phyloP scores from a whole-genome alignment of 2,113 vertebrate species.

The Athene noctua region DNA sequence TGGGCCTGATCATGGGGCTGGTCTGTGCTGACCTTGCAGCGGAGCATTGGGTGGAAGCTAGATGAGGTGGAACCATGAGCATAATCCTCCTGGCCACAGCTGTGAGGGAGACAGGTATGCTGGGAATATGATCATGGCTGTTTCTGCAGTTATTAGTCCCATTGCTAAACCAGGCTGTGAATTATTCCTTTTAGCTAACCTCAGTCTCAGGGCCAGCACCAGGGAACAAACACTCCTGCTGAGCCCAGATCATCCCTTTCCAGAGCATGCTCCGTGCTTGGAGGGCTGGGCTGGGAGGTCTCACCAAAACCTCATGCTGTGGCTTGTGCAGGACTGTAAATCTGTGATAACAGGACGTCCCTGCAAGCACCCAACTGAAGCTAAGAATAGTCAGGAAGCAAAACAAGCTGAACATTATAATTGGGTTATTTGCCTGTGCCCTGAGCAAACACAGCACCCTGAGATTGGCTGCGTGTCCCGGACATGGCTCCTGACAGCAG shows the following conservation, averaged over 20 bases:
- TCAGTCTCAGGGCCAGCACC: background rate
- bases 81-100: background rate
- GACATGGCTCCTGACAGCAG: background rate
- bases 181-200: background rate
- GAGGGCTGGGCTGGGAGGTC: background rate
- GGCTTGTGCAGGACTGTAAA: background rate
- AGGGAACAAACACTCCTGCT: background rate
- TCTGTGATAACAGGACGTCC: background rate
- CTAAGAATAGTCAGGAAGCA: constrained; percentile 2
- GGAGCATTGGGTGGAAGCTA: background rate
- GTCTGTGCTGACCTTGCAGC: background rate
- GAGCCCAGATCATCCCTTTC: background rate
- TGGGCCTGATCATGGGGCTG: background rate
- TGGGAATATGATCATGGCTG: background rate
- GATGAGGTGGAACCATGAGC: background rate
- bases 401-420: background rate
- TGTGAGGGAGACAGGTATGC: background rate
- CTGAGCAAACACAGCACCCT: background rate
- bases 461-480: background rate
- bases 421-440: background rate
- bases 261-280: background rate
- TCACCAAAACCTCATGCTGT: background rate
- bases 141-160: background rate
- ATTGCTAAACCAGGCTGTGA: background rate
- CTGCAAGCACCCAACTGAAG: background rate